phyloP scores from a whole-genome alignment of 2,113 vertebrate species.

The Holacanthus passer region DNA sequence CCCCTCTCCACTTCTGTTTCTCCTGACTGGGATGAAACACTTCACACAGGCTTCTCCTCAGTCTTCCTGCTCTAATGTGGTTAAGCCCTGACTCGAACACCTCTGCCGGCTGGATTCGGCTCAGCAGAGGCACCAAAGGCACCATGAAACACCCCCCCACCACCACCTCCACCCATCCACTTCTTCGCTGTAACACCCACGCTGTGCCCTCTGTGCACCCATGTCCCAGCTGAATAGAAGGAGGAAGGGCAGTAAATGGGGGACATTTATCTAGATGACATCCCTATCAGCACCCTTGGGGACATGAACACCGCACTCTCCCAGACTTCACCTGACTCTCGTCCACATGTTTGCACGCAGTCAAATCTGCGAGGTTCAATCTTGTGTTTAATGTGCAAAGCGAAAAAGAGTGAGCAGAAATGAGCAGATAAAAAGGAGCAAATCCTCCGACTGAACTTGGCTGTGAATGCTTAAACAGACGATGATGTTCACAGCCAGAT shows the following conservation, averaged over 20 bases:
- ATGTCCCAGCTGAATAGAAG: conserved; percentile 68
- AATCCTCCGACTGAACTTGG: conserved; percentile 13
- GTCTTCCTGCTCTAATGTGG: conserved; percentile 48
- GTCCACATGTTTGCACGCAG: conserved; percentile 1
- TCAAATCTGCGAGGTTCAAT: not conserved
- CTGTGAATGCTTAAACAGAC: conserved; percentile 38
- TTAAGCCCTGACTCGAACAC: conserved; percentile 39
- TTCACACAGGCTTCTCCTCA: conserved; percentile 35
- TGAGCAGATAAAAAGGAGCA: conserved; percentile 21
- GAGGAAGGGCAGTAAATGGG: conserved; percentile 66
- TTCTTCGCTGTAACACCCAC: conserved; percentile 5
- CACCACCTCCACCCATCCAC: not conserved
- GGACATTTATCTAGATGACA: conserved; percentile 81
- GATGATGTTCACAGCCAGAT: conserved; percentile 5
- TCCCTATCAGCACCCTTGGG: conserved; percentile 69
- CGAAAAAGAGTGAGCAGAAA: not conserved
- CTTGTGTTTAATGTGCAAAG: conserved; percentile 9
- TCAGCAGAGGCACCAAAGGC: not conserved
- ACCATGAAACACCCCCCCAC: not conserved
- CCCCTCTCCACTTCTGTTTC: not conserved
- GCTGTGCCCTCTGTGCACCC: conserved; percentile 21
- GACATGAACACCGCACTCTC: conserved; percentile 15
- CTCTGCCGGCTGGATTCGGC: conserved; percentile 39
- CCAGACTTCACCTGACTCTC: conserved; percentile 20
- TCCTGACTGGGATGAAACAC: conserved; percentile 41